Conservation (phyloP, 2,888 invertebrate species). For the Hirtodrosophila trivittata region DNA sequence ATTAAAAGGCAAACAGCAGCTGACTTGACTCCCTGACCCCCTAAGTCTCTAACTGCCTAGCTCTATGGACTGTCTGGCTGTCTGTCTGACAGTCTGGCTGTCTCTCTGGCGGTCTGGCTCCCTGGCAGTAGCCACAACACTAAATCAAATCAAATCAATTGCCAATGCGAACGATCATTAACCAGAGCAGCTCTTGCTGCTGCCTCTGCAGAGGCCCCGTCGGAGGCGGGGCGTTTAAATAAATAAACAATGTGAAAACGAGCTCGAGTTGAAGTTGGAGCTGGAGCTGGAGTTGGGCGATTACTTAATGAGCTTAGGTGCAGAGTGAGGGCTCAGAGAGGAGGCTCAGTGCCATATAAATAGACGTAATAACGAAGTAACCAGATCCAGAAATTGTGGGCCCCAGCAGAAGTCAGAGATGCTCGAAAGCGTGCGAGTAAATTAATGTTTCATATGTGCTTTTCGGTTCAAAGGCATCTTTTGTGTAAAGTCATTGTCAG, state of each 20-base stretch:
- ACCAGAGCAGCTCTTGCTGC: constrained; percentile 22
- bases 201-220: neutral
- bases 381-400: constrained; percentile 60
- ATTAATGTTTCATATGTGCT: constrained; percentile 76
- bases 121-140: constrained; percentile 64
- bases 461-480: constrained; percentile 45
- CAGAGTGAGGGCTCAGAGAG: constrained; percentile 15
- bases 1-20: constrained; percentile 79
- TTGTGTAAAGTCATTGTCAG: constrained; percentile 67
- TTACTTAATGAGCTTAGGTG: constrained; percentile 78
- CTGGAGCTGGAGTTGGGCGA: constrained; percentile 51
- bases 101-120: neutral
- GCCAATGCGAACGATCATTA: constrained; percentile 74
- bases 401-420: constrained; percentile 19
- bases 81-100: constrained; percentile 1
- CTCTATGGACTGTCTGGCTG: neutral
- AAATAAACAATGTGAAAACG: constrained; percentile 74
- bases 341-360: constrained; percentile 64
- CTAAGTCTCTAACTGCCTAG: constrained; percentile 16
- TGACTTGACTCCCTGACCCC: constrained; percentile 39
- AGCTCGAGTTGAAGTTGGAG: constrained; percentile 45
- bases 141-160: constrained; percentile 72
- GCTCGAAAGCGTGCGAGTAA: constrained; percentile 61
- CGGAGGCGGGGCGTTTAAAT: constrained; percentile 57
- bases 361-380: constrained; percentile 78